Conservation (phyloP, 2,888 invertebrate species). For the Girardia tigrina region DNA sequence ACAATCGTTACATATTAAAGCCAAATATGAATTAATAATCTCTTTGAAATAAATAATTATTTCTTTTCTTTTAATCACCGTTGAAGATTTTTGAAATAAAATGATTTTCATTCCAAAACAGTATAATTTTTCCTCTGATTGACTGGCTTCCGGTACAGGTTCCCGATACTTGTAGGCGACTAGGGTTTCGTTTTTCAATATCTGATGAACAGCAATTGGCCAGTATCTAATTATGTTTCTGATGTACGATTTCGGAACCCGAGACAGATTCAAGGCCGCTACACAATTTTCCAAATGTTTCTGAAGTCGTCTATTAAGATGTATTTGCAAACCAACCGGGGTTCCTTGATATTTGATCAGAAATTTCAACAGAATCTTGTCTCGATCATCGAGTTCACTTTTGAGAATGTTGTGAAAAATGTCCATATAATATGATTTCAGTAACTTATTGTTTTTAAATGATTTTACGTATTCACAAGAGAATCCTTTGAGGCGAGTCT, state of each 20-base stretch:
- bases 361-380: conserved; percentile 7
- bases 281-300: neutral
- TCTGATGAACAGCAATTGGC: neutral
- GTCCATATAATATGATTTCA: neutral
- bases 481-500: neutral
- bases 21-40: neutral
- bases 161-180: neutral
- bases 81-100: neutral
- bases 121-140: too few species aligned
- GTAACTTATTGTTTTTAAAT: conserved; percentile 1
- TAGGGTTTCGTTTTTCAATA: neutral
- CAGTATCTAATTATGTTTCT: conserved; percentile 1
- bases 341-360: conserved; percentile 13
- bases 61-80: neutral
- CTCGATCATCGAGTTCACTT: conserved; percentile 16
- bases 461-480: neutral
- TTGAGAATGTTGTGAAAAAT: neutral
- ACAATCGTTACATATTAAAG: neutral
- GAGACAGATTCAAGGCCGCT: neutral
- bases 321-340: neutral
- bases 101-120: neutral
- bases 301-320: neutral
- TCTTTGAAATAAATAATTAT: neutral
- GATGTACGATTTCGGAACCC: neutral
- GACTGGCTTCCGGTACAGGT: too few species aligned